A percentile compares a stretch with the other conserved stretches of the same genome.
Conservation (phyloP, 1,140 invertebrate species). For the Philotrypesis tridentata region DNA sequence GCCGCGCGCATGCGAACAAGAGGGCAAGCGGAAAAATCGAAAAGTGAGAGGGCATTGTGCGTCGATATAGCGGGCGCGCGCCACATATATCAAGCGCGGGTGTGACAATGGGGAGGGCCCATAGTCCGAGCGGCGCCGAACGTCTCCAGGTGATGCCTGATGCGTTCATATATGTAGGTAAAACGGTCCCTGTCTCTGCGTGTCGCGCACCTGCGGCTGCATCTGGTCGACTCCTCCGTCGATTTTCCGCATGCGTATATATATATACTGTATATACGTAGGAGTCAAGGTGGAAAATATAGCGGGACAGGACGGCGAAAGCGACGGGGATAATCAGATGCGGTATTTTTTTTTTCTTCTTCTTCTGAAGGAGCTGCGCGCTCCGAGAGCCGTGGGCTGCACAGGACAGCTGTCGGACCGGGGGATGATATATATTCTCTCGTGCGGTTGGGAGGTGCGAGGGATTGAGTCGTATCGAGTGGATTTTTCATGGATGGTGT, state of each 20-base stretch:
- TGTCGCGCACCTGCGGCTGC: slow-evolving; percentile 7
- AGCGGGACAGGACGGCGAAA: not conserved
- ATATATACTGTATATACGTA: too few species aligned
- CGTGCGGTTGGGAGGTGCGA: not conserved
- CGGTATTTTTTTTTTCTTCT: too few species aligned
- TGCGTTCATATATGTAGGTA: not conserved
- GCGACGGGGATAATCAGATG: not conserved
- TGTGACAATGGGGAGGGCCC: not conserved
- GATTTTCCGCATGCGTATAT: not conserved
- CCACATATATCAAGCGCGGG: not conserved
- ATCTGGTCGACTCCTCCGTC: not conserved
- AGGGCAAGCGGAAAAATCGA: not conserved
- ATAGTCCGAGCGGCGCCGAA: not conserved
- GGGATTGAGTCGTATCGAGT: not conserved
- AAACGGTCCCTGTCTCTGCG: not conserved
- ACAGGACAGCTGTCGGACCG: not conserved
- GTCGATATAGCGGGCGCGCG: not conserved
- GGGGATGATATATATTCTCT: slow-evolving; percentile 1
- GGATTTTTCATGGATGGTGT: not conserved
- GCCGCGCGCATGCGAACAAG: not conserved
- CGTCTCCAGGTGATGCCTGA: not conserved
- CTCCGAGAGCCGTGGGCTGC: too few species aligned
- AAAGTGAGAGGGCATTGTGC: not conserved
- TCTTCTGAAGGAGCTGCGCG: not conserved
- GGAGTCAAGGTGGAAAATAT: not conserved